These are phyloP conservation scores for Halcyon badia DNA, from an alignment of 2,797 vertebrate species.

Conservation along the genomic window DNA sequence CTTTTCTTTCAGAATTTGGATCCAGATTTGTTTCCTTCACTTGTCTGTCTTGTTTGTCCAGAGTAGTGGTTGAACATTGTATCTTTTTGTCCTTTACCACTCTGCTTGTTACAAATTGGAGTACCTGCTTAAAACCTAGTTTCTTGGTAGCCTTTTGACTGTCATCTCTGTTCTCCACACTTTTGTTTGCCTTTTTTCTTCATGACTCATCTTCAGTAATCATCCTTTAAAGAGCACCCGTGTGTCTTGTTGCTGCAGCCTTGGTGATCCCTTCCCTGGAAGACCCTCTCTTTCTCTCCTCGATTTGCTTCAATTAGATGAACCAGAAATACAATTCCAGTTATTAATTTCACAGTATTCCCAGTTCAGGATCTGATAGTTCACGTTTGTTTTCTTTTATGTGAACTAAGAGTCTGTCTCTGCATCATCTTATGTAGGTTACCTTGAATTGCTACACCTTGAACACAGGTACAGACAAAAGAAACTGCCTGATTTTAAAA, in stretches of 20 bases:
- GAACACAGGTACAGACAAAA: not conserved
- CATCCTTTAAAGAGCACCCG: not conserved
- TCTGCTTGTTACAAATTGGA: not conserved
- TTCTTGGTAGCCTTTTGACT: not conserved
- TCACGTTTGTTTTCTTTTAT: not conserved
- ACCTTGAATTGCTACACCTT: not conserved
- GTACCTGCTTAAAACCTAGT: not conserved
- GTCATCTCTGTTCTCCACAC: not conserved
- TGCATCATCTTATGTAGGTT: not conserved
- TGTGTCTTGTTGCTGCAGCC: not conserved
- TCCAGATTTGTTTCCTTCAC: not conserved
- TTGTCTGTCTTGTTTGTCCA: not conserved
- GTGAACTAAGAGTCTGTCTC: not conserved
- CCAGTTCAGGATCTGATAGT: not conserved
- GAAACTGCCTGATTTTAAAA: not conserved
- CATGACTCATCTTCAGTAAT: not conserved
- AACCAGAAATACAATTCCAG: not conserved
- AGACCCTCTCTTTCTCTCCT: not conserved
- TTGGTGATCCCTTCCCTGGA: not conserved
- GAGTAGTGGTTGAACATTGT: not conserved
- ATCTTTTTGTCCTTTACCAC: not conserved
- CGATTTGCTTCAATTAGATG: not conserved
- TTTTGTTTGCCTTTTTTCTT: not conserved
- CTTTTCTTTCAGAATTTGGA: slow-evolving; percentile 10
- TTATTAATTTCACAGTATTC: not conserved